These are phyloP conservation scores for Eurytoma adleriae DNA, from an alignment of 2,888 invertebrate species.

Conservation along the genomic window DNA sequence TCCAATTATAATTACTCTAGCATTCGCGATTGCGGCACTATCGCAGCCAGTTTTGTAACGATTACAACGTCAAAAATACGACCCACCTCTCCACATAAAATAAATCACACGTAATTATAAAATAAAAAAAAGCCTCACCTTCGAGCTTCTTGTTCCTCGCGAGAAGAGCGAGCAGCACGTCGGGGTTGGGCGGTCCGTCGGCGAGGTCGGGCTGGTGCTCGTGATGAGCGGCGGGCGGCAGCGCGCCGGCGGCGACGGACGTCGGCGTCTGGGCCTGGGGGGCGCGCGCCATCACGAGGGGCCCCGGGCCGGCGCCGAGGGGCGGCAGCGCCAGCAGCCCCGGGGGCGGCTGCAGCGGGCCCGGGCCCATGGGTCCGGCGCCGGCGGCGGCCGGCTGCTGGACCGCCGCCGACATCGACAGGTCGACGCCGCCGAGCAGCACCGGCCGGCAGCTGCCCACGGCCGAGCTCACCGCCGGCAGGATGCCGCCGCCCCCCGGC, in stretches of 20 bases:
- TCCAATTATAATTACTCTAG: too few relatives aligned
- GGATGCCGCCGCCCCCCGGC: slow-evolving; percentile 75
- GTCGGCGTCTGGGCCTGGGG: slow-evolving; percentile 67
- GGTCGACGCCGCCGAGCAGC: slow-evolving; percentile 73
- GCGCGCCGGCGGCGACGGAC: slow-evolving; percentile 53
- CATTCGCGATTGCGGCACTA: too few relatives aligned
- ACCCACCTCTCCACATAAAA: too few relatives aligned
- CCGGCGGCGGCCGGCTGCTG: slow-evolving; percentile 60
- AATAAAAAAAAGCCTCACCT: slow-evolving; percentile 80
- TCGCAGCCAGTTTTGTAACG: too few relatives aligned
- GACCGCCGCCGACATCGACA: slow-evolving; percentile 75
- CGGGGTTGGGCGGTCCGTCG: slow-evolving; percentile 85
- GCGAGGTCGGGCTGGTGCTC: slow-evolving; percentile 59
- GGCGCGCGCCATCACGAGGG: slow-evolving; percentile 43
- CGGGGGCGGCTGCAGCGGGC: slow-evolving; percentile 60
- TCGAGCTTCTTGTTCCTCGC: slow-evolving; percentile 92
- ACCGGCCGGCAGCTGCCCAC: slow-evolving; percentile 71
- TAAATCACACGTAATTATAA: too few relatives aligned
- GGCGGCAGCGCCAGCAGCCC: slow-evolving; percentile 59
- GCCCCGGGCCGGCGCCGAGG: slow-evolving; percentile 62
- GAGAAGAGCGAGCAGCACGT: slow-evolving; percentile 89
- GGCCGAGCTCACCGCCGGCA: slow-evolving; percentile 73
- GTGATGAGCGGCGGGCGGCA: slow-evolving; percentile 58
- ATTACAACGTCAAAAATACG: too few relatives aligned
- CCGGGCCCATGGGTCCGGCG: slow-evolving; percentile 61